A percentile compares a stretch with the other conserved stretches of the same genome.
Evolutionary conservation across 2,888 invertebrate species (phyloP).

Genomic region (Mesopsocus fuscifrons): DNA sequence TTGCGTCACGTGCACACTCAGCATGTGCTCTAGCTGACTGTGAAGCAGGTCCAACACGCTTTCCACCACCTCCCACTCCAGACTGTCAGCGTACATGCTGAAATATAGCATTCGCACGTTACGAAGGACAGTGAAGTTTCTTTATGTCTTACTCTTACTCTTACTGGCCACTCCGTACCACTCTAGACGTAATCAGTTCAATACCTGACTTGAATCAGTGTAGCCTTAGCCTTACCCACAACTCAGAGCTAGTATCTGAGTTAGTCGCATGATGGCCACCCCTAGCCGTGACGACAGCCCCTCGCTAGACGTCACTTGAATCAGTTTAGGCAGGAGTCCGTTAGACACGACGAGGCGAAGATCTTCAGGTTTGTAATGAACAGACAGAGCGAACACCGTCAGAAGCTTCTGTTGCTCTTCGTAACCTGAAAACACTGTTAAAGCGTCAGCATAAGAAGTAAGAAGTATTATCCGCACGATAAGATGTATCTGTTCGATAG

Average conservation of each 20-base stretch:
- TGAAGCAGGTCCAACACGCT: constrained; percentile 32
- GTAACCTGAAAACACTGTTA: constrained; percentile 17
- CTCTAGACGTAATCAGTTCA: too few relatives aligned
- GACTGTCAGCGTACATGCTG: constrained; percentile 29
- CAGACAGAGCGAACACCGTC: constrained; percentile 34
- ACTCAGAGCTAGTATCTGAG: constrained; percentile 34
- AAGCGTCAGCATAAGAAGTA: neutral
- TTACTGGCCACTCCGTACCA: too few relatives aligned
- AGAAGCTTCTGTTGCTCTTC: constrained; percentile 28
- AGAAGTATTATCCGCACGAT: too few relatives aligned
- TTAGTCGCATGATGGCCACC: constrained; percentile 31
- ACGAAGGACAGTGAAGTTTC: too few relatives aligned
- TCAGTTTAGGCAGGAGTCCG: constrained; percentile 30
- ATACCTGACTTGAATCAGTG: too few relatives aligned
- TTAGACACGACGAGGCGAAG: constrained; percentile 34
- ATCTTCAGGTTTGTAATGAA: constrained; percentile 33
- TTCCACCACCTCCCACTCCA: constrained; percentile 29
- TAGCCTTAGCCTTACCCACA: constrained; percentile 32
- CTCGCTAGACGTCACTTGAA: constrained; percentile 22
- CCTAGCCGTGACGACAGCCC: constrained; percentile 20
- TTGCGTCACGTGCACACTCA: neutral
- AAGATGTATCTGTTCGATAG: too few relatives aligned
- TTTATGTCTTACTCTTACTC: too few relatives aligned
- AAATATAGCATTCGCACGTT: too few relatives aligned
- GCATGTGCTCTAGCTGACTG: constrained; percentile 26